These are phyloP conservation scores for Scyliorhinus canicula DNA, from an alignment of 2,797 vertebrate species.

Conservation along the genomic window DNA sequence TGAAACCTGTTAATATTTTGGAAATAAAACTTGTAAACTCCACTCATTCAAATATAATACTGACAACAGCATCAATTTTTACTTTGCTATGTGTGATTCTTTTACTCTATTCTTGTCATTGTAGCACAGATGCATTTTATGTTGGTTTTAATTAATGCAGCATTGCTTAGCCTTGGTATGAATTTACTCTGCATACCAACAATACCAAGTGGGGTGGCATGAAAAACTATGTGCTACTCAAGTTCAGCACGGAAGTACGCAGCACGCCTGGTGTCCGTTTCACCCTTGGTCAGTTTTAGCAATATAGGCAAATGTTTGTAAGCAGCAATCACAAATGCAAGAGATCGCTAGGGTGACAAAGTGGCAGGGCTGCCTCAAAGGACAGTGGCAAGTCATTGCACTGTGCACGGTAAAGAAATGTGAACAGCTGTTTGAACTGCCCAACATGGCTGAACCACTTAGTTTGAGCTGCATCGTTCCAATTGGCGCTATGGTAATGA, in stretches of 20 bases:
- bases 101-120: neutral
- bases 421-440: neutral
- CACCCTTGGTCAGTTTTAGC: neutral
- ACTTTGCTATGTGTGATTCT: neutral
- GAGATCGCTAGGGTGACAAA: neutral
- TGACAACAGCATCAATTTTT: neutral
- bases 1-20: neutral
- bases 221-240: neutral
- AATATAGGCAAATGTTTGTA: neutral
- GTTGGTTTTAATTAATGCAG: neutral
- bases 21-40: neutral
- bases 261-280: neutral
- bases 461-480: neutral
- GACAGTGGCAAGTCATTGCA: neutral
- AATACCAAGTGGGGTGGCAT: neutral
- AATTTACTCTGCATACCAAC: neutral
- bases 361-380: too few relatives aligned
- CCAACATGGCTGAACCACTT: too few relatives aligned
- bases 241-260: neutral
- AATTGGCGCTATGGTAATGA: neutral
- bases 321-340: neutral
- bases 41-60: neutral
- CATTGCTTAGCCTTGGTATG: neutral
- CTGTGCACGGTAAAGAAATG: neutral
- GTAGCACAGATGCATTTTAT: neutral